Evolutionary conservation across 2,113 vertebrate species (phyloP).

Genomic region (Peucedramus taeniatus): DNA sequence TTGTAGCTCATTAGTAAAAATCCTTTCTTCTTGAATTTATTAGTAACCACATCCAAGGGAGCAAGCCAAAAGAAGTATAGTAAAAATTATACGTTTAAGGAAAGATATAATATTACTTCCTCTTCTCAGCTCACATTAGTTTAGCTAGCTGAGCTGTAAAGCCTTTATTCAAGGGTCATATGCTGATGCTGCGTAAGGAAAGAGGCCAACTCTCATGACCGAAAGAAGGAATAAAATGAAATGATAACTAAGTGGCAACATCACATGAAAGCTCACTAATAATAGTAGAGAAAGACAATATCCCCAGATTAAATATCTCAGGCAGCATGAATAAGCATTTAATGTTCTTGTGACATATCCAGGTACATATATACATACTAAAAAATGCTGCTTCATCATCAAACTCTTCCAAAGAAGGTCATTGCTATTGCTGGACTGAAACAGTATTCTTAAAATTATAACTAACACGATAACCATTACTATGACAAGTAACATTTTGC

Average conservation of each 20-base stretch:
- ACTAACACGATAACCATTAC: not conserved
- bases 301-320: not conserved
- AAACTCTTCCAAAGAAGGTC: not conserved
- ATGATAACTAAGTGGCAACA: conserved; percentile 1
- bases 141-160: not conserved
- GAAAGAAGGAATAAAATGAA: conserved; percentile 8
- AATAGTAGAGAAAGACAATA: conserved; percentile 34
- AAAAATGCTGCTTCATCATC: not conserved
- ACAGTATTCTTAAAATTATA: not conserved
- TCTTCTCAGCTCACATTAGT: not conserved
- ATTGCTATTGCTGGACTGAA: rapidly evolving
- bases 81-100: not conserved
- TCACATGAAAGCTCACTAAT: not conserved
- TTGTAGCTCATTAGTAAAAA: not conserved
- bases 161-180: not conserved
- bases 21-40: not conserved
- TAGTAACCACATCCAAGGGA: not conserved
- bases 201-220: not conserved
- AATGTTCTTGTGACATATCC: not conserved
- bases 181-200: conserved; percentile 24
- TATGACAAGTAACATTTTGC: not conserved
- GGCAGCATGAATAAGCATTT: conserved; percentile 41
- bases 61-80: not conserved
- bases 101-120: not conserved
- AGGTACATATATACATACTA: not conserved